Evolutionary conservation across 2,113 vertebrate genomes (phyloP).

Genomic region (Amphiprion ocellaris): DNA sequence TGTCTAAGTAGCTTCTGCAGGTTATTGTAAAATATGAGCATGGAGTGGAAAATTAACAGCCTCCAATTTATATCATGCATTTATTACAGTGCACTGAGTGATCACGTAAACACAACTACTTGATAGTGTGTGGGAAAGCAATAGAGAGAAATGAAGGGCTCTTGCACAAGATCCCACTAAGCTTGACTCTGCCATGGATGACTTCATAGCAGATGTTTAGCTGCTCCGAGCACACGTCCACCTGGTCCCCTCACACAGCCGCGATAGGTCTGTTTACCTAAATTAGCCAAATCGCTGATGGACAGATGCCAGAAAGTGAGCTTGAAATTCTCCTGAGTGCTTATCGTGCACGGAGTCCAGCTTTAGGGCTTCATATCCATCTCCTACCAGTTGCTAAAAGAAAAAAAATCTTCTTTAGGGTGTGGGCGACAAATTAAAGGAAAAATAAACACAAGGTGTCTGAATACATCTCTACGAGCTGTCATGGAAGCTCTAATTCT

Average conservation of each 20-base stretch:
- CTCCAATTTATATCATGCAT: constrained; percentile 40
- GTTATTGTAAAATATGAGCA: constrained; percentile 42
- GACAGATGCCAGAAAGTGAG: constrained; percentile 23
- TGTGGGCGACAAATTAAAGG: neutral
- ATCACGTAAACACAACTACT: constrained; percentile 52
- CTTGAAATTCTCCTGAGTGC: constrained; percentile 1
- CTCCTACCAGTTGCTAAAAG: neutral
- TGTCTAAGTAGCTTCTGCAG: constrained; percentile 37
- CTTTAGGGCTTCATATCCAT: neutral
- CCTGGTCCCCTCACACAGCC: constrained; percentile 45
- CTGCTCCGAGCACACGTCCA: constrained; percentile 31
- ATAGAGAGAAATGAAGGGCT: constrained; percentile 1
- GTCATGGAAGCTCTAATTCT: neutral
- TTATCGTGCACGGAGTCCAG: neutral
- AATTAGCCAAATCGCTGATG: constrained; percentile 50
- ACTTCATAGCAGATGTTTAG: constrained; percentile 72
- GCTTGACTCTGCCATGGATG: constrained; percentile 47
- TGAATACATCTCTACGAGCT: neutral
- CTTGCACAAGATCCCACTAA: constrained; percentile 47
- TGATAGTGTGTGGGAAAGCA: constrained; percentile 17
- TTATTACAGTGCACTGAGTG: constrained; percentile 39
- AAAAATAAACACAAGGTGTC: neutral
- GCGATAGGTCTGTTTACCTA: constrained; percentile 50
- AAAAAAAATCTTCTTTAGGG: neutral
- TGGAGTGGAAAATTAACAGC: constrained; percentile 42